These are phyloP conservation scores for Phenganax subtilis DNA, from an alignment of 92 coral and sea anemone species.

Conservation along the genomic window DNA sequence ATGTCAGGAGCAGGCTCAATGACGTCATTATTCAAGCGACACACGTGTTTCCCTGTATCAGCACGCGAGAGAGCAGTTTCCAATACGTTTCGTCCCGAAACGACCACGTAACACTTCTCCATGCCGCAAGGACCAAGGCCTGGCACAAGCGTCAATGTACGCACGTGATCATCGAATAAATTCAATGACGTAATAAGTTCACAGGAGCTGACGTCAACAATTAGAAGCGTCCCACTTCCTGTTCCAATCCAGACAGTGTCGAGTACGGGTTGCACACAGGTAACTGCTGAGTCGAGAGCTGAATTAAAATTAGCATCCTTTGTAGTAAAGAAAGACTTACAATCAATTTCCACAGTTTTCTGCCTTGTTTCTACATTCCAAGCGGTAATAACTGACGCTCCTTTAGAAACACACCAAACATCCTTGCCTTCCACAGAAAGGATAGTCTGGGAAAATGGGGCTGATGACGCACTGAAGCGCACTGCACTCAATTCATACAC, in stretches of 20 bases:
- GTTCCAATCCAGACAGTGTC: slow-evolving; percentile 93
- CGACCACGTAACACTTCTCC: slow-evolving; percentile 76
- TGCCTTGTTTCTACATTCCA: slow-evolving; percentile 68
- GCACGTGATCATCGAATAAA: slow-evolving; percentile 69
- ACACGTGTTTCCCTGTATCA: slow-evolving; percentile 20
- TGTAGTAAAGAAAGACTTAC: slow-evolving; percentile 48
- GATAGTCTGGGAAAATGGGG: slow-evolving; percentile 55
- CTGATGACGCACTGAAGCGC: slow-evolving; percentile 74
- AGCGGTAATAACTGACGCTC: slow-evolving; percentile 66
- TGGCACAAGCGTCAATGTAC: slow-evolving; percentile 61
- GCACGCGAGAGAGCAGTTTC: slow-evolving; percentile 25
- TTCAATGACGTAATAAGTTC: slow-evolving; percentile 79
- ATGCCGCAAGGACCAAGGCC: slow-evolving; percentile 90
- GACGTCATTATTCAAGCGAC: slow-evolving; percentile 25
- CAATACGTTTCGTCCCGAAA: slow-evolving; percentile 74
- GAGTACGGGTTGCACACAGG: slow-evolving; percentile 62
- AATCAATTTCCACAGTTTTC: slow-evolving; percentile 62
- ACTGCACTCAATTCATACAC: slow-evolving; percentile 87
- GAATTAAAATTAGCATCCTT: slow-evolving; percentile 23
- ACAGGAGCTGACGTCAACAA: slow-evolving; percentile 64
- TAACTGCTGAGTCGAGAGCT: slow-evolving; percentile 40
- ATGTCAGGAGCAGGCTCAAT: slow-evolving; percentile 24
- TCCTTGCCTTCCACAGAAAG: slow-evolving; percentile 51
- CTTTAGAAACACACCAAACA: slow-evolving; percentile 69
- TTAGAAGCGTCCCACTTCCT: slow-evolving; percentile 76